These are phyloP conservation scores for Geococcyx californianus DNA, from an alignment of 2,113 vertebrate species.

Conservation along the genomic window DNA sequence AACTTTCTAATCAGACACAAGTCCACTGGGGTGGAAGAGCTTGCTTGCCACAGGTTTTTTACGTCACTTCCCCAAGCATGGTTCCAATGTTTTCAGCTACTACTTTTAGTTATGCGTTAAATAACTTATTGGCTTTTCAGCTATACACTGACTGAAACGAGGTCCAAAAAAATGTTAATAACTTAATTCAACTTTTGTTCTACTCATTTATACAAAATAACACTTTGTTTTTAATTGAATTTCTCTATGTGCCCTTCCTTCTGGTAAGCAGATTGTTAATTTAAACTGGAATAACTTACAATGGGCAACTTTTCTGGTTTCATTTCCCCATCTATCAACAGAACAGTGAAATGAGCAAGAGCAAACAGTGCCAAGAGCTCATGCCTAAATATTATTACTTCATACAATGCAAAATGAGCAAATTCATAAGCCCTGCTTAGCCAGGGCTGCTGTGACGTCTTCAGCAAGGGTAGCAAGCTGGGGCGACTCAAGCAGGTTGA, in stretches of 20 bases:
- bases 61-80: constrained; percentile 57
- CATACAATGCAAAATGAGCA: constrained; percentile 64
- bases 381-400: constrained; percentile 80
- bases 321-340: constrained; percentile 66
- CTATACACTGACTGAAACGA: constrained; percentile 78
- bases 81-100: constrained; percentile 65
- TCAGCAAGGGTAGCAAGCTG: constrained; percentile 95
- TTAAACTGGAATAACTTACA: constrained; percentile 73
- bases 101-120: constrained; percentile 67
- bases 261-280: constrained; percentile 63
- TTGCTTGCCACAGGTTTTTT: constrained; percentile 71
- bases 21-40: constrained; percentile 66
- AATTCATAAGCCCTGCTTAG: constrained; percentile 98
- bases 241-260: constrained; percentile 73
- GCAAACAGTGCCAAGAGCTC: constrained; percentile 72
- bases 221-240: constrained; percentile 37
- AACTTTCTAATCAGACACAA: constrained; percentile 76
- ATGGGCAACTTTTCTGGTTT: constrained; percentile 55
- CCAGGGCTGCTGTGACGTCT: constrained; percentile 95
- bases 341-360: constrained; percentile 72
- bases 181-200: constrained; percentile 79
- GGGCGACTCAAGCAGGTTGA: constrained; percentile 94
- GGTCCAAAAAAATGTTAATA: constrained; percentile 76
- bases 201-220: constrained; percentile 83
- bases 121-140: constrained; percentile 81